Percentiles rank a stretch among this genome's conserved stretches.
phyloP scores from a whole-genome alignment of 2,113 vertebrate species.

The Rhagologus leucostigma region DNA sequence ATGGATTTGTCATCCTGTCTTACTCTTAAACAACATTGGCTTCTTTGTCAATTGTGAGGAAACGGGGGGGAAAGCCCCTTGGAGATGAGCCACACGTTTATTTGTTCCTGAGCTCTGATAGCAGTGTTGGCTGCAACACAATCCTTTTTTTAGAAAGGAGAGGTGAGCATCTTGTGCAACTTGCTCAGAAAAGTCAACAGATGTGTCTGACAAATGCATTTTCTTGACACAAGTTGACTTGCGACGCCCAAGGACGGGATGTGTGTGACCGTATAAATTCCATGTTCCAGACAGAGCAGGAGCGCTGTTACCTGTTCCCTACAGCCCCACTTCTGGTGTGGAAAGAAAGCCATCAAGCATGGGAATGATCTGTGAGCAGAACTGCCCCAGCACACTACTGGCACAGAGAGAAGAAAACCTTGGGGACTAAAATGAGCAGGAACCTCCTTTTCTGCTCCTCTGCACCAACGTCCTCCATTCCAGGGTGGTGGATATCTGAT shows the following conservation, averaged over 20 bases:
- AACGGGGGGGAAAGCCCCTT: conserved; percentile 48
- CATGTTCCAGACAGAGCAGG: background rate
- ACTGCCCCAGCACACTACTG: background rate
- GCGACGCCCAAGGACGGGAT: background rate
- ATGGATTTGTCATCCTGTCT: conserved; percentile 54
- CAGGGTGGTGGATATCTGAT: background rate
- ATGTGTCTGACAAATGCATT: background rate
- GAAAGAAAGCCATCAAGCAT: background rate
- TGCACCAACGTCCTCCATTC: background rate
- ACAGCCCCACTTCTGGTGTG: background rate
- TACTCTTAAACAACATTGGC: conserved; percentile 35
- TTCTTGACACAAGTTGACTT: background rate
- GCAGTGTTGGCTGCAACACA: conserved; percentile 27
- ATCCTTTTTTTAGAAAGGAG: conserved; percentile 14
- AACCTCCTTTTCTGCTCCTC: background rate
- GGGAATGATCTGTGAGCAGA: background rate
- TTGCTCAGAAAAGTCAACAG: background rate
- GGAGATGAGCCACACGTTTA: conserved; percentile 55
- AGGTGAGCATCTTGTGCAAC: conserved; percentile 42
- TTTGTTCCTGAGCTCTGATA: conserved; percentile 52
- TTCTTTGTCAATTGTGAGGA: conserved; percentile 58
- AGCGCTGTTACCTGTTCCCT: background rate
- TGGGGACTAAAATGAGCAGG: background rate
- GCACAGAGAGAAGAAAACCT: background rate
- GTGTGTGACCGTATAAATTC: background rate